Conservation (phyloP, 2,888 invertebrate genomes). For the Synergus itoensis region DNA sequence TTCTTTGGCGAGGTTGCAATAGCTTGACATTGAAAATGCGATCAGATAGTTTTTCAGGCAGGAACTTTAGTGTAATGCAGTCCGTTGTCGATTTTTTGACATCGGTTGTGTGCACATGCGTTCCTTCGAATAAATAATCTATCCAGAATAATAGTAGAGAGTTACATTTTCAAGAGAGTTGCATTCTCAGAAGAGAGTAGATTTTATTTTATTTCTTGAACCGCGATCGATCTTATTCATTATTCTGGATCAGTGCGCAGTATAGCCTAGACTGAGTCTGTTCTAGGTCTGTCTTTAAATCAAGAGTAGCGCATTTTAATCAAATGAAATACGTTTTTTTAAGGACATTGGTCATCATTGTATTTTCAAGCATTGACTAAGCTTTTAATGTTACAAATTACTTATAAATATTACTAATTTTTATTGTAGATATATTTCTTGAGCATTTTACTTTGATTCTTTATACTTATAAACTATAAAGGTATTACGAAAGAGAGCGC, state of each 20-base stretch:
- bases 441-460: neutral
- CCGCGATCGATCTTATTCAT: conserved; percentile 66
- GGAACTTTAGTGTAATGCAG: conserved; percentile 52
- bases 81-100: conserved; percentile 1
- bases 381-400: neutral
- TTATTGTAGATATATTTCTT: neutral
- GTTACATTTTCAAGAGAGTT: neutral
- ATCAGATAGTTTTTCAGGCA: conserved; percentile 68
- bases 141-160: conserved; percentile 37
- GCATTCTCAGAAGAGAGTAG: conserved; percentile 55
- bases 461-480: neutral
- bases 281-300: conserved; percentile 77
- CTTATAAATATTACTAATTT: neutral
- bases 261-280: conserved; percentile 77
- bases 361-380: neutral
- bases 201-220: conserved; percentile 67
- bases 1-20: neutral
- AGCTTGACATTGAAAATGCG: conserved; percentile 61
- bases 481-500: neutral
- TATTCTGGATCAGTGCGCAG: conserved; percentile 76
- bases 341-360: neutral
- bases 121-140: conserved; percentile 38
- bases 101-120: conserved; percentile 21
- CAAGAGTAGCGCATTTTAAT: conserved; percentile 23
- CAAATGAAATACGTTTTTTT: neutral